A percentile compares a stretch with the other conserved stretches of the same genome.
Evolutionary conservation across 1,140 invertebrate genomes (phyloP).

Genomic region (Pogonomyrmex barbatus): DNA sequence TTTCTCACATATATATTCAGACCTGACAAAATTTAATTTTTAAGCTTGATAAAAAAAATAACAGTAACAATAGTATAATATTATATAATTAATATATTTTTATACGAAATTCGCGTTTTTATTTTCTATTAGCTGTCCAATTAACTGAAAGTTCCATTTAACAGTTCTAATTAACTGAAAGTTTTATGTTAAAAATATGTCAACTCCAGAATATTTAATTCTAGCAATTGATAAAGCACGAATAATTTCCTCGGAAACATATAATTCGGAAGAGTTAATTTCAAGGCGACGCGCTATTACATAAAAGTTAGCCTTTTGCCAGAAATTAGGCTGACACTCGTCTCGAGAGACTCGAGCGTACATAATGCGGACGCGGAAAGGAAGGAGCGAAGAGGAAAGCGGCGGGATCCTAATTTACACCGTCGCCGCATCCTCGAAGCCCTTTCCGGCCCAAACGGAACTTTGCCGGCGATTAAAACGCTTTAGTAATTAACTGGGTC

Average conservation of each 20-base stretch:
- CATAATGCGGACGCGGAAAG: constrained; percentile 56
- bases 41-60: background rate
- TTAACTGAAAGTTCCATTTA: background rate
- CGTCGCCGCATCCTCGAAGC: constrained; percentile 71
- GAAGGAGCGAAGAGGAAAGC: constrained; percentile 47
- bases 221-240: background rate
- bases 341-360: constrained; percentile 56
- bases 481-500: constrained; percentile 79
- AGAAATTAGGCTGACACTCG: constrained; percentile 52
- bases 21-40: background rate
- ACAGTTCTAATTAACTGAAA: background rate
- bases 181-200: background rate
- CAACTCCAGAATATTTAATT: background rate
- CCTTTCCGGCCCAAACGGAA: constrained; percentile 76
- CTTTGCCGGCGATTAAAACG: constrained; percentile 86
- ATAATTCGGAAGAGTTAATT: constrained; percentile 30
- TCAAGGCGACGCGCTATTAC: constrained; percentile 44
- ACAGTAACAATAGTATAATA: background rate
- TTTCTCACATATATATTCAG: background rate
- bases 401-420: constrained; percentile 76
- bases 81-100: background rate
- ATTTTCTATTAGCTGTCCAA: background rate
- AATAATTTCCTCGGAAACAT: constrained; percentile 27
- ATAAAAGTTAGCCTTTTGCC: constrained; percentile 54
- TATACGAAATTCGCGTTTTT: background rate